These are phyloP conservation scores for Arizona elegans DNA, from an alignment of 2,113 vertebrate species.

Conservation along the genomic window DNA sequence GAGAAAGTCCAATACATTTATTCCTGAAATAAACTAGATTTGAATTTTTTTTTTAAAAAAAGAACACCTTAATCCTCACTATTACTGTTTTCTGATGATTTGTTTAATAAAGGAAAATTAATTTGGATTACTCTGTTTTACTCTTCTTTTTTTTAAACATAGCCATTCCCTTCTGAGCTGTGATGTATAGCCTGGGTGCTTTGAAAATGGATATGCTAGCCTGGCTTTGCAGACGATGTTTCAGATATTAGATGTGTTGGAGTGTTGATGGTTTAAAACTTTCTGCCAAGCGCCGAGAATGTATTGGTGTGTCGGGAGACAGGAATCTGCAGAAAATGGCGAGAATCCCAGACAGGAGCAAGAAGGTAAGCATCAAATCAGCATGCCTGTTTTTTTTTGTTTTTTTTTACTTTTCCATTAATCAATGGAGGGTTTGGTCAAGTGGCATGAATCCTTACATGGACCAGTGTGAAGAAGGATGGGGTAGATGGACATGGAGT, in stretches of 20 bases:
- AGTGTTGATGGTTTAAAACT: slow-evolving; percentile 33
- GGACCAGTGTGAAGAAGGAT: neutral
- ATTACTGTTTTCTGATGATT: neutral
- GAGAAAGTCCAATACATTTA: neutral
- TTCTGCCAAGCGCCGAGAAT: slow-evolving; percentile 63
- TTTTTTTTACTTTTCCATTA: neutral
- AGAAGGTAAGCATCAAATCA: slow-evolving; percentile 64
- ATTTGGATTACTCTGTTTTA: neutral
- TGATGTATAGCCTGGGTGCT: neutral
- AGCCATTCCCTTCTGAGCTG: slow-evolving; percentile 5
- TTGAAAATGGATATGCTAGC: fast-evolving
- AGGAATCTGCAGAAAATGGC: slow-evolving; percentile 61
- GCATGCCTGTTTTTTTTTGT: slow-evolving; percentile 3
- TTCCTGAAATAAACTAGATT: neutral
- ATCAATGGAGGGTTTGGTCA: neutral
- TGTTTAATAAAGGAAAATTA: neutral
- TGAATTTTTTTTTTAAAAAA: neutral
- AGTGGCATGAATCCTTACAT: neutral
- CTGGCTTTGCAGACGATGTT: neutral
- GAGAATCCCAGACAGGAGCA: slow-evolving; percentile 66
- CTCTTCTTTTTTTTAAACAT: slow-evolving; percentile 35
- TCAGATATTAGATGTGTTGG: slow-evolving; percentile 17
- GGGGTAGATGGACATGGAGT: neutral
- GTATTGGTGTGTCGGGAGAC: slow-evolving; percentile 82
- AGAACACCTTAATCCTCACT: neutral